These are phyloP conservation scores for Parnassius orleans DNA, from an alignment of 2,888 invertebrate genomes.

Conservation along the genomic window DNA sequence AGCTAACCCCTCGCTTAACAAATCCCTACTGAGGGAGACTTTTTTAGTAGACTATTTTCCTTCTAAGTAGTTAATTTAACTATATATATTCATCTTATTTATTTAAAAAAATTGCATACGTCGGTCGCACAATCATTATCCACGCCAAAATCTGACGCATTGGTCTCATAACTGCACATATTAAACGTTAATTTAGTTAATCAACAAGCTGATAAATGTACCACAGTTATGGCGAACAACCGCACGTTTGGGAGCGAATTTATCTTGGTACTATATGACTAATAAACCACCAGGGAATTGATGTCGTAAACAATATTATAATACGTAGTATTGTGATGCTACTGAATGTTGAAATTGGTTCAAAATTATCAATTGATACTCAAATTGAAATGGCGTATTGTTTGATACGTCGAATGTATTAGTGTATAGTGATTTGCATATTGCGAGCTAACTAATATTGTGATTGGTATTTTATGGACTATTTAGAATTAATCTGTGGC, in stretches of 20 bases:
- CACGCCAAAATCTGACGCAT: conserved; percentile 4
- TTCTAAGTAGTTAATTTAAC: too few relatives aligned
- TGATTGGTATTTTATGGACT: too few relatives aligned
- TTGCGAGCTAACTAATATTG: too few relatives aligned
- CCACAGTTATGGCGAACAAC: conserved; percentile 12
- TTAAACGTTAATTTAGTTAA: conserved; percentile 17
- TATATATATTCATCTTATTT: too few relatives aligned
- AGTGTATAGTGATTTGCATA: too few relatives aligned
- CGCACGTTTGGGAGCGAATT: conserved; percentile 15
- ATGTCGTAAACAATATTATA: not conserved
- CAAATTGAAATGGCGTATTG: not conserved
- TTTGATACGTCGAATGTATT: not conserved
- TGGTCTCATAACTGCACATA: conserved; percentile 8
- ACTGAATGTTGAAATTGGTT: not conserved
- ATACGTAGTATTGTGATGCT: not conserved
- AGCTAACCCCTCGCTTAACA: too few relatives aligned
- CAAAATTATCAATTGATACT: not conserved
- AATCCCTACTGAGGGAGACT: too few relatives aligned
- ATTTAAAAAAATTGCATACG: too few relatives aligned
- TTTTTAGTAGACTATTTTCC: too few relatives aligned
- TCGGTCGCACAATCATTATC: conserved; percentile 1
- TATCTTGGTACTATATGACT: conserved; percentile 5
- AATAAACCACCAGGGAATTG: not conserved
- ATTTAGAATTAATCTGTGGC: too few relatives aligned
- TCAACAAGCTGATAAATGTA: conserved; percentile 23